Base-by-base conservation (phyloP, 2,888 invertebrate species). In the Neoscelio sp. region DNA sequence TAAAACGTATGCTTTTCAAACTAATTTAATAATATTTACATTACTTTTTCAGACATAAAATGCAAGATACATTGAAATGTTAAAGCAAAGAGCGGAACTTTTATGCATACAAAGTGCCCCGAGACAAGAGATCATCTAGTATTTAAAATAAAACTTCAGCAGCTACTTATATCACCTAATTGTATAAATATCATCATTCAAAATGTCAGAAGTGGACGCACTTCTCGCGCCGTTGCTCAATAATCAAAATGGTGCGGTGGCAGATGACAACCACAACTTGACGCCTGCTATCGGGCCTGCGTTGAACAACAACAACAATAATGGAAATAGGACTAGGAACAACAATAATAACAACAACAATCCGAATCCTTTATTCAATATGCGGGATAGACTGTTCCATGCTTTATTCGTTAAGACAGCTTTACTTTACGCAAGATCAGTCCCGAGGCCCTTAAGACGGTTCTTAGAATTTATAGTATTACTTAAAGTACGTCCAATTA, bases 381-480 rank as follows among this genome's bases (percentile, higher is more conserved):
- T 98, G 71, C 92, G 98, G 85, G 98, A 98, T 90, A 93, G 98
- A 83, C 92, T 99, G 62, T 99, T 99, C 90, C 97, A 98, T 91
- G 98, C 98, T 8, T 92, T 99, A 83, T 98, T 99, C 91, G 95
- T 98, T 89, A 95, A 97, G 89, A 95, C 96, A 83, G 96, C 99
- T 1, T 91, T 99, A 85, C 94, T 96, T 13, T 99, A 99, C 91
- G 98, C 98, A 38, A 93, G 97, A 85, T 95, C 96, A 62, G 96
- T 99, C 91, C 98, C 97, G 20, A 94, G 94, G 89, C 95, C 95
- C 78, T 93, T 96, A 38, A 91, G 97, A 86, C 92, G 97, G 87
- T 93, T 96, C 85, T 93, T 98, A 87, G 98, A 97, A 91, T 96
- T 96, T 91, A 92, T 95, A 73, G 93, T 96, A 81, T 92, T 97